A percentile compares a stretch with the other conserved stretches of the same genome.
Conservation (phyloP, 2,888 invertebrate genomes). For the Melanargia galathea region DNA sequence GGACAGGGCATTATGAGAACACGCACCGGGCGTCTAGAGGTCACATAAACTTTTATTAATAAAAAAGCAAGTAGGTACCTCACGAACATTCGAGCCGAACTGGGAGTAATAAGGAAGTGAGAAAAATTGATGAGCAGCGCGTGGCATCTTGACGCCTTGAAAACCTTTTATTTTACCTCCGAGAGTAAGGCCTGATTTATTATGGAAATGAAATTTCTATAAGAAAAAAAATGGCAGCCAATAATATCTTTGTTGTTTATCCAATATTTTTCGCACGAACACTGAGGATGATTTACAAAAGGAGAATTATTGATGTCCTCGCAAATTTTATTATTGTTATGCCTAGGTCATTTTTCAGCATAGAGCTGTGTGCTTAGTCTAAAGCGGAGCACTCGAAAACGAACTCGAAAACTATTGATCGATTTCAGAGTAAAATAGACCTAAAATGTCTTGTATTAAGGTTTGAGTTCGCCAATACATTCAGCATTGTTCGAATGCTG, state of each 20-base stretch:
- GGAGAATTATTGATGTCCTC: slow-evolving; percentile 4
- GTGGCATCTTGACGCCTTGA: slow-evolving; percentile 40
- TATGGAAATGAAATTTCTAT: slow-evolving; percentile 22
- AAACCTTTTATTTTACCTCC: slow-evolving; percentile 36
- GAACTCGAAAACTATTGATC: too few relatives aligned
- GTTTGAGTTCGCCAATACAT: too few relatives aligned
- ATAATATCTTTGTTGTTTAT: slow-evolving; percentile 17
- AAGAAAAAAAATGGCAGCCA: slow-evolving; percentile 8
- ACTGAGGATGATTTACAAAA: slow-evolving; percentile 6
- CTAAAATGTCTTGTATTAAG: too few relatives aligned
- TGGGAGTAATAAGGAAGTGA: slow-evolving; percentile 66
- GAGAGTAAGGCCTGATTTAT: slow-evolving; percentile 31
- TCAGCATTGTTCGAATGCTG: too few relatives aligned
- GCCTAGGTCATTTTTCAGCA: background rate
- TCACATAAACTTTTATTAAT: slow-evolving; percentile 71
- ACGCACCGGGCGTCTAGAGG: slow-evolving; percentile 34
- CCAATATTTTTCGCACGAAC: slow-evolving; percentile 11
- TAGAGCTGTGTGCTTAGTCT: too few relatives aligned
- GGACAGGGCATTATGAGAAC: background rate
- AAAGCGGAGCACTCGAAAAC: too few relatives aligned
- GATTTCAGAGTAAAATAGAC: too few relatives aligned
- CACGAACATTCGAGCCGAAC: slow-evolving; percentile 55
- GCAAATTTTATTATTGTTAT: background rate
- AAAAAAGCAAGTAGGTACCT: slow-evolving; percentile 69
- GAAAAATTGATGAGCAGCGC: slow-evolving; percentile 65